Base-by-base conservation (phyloP, 2,888 invertebrate species). In the Ochropleura plecta region DNA sequence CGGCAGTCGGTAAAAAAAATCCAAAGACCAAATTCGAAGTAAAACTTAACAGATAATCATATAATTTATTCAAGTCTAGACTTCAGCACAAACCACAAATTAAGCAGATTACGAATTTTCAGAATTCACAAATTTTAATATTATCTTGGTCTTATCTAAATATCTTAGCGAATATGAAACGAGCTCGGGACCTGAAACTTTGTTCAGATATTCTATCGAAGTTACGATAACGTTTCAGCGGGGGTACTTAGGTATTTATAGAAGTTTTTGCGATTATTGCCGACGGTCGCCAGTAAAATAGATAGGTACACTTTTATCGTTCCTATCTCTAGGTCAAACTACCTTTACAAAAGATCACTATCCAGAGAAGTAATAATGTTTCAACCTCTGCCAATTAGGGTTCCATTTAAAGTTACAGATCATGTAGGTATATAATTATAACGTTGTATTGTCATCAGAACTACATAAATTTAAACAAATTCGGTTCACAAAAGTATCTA, bases 151-250 rank as follows among this genome's bases (percentile, higher is more conserved):
- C 42, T 77, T 83, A 77, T 77, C 75, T 71, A 62, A 81, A 72
- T 83, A 78, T 57, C 73, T 75, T 55, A 65, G 60, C 18, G 75
- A 83, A 85, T 83, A 72, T 77, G 18, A 77, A 85, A 83, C 76
- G 83, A 77, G 78, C 53, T 70, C 48, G 68, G 46, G 14, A 64
- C 57, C 62, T 62, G 53, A 76, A 80, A 76, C 59, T 76, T 76
- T 49, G 30, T 76, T 74, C 59, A 72, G 46, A 70, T 67, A 73
- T 85, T 73, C 60, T 63, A 73, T 74, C 60, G 12, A 65, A 60
- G 60, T 51, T 66, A 51, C 40, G 69, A 30, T 63, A 62, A n/a
- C 49, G 53, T 57, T 70, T 30, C 40, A 30, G 48, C 8, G n/a
- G 40, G 49, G 46, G 1, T 57, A 48, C 51, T 60, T 14, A 62